Evolutionary conservation across 2,888 invertebrate genomes (phyloP), one percentile per base, ranked within the genome.

Genomic region (Neocrepidodera transversa): DNA sequence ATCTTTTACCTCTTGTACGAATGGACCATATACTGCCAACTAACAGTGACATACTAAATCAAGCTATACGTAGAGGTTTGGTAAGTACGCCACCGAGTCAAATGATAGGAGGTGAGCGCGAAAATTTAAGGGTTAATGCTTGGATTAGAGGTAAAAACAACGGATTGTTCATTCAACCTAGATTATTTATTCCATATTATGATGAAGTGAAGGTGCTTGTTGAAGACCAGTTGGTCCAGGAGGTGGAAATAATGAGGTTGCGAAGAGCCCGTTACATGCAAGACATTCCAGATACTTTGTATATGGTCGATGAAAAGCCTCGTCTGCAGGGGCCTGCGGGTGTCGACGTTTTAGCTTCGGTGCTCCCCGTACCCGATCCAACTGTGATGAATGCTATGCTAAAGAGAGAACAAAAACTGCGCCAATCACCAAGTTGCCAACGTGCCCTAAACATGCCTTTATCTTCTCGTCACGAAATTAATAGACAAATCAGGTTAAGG

Each of bases 161-260:
- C 71, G 91, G 91, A 55, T 81, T 91, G 8, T 88, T 87, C 76
- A 88, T 93, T 4, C 87, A 94, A 67, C 95, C 97, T 49, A 83
- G 97, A 40, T 86, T 95, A 63, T 97, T 96, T 81, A 90, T 93
- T 85, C 96, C 97, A 32, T 96, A 96, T 78, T 92, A 93, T 71
- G 96, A 97, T 77, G 97, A 96, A 82, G 87, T 94, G 8, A 96
- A 95, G 85, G 91, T 90, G 70, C 81, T 94, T 68, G 84, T 95
- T 50, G 93, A 93, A 76, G 93, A 93, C 78, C 91, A 92, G 73
- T 82, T 90, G 74, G 87, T 90, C 51, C 90, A 92, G 72, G 90
- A 92, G 76, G 87, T 87, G 40, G 75, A 75, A 64, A 73, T 75
- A 68, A 70, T 75, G 69, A 67, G 74, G n/a, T 68, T 74, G 68